phyloP scores from a whole-genome alignment of 2,797 vertebrate species.

The Neosalanx taihuensis region DNA sequence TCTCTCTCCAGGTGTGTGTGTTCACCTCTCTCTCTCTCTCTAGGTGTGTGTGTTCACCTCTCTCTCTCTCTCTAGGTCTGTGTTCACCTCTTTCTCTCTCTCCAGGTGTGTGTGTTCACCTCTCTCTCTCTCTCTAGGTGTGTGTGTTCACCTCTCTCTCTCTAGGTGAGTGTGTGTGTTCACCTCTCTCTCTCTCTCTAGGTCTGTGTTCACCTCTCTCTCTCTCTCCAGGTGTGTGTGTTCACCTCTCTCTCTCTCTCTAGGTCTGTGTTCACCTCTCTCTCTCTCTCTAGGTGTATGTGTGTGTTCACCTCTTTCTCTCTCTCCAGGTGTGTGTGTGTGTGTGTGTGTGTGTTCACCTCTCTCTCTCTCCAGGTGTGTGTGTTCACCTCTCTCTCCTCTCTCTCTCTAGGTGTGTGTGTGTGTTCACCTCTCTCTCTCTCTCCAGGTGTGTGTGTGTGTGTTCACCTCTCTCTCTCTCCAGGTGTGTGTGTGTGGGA shows the following conservation, averaged over 20 bases:
- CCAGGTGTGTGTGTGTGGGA: slow-evolving; percentile 65
- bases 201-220: background rate
- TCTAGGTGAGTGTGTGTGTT: background rate
- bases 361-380: background rate
- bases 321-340: background rate
- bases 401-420: slow-evolving; percentile 49
- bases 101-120: too few relatives aligned
- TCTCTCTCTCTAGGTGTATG: background rate
- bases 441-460: background rate
- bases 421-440: background rate
- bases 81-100: too few relatives aligned
- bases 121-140: too few relatives aligned
- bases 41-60: too few relatives aligned
- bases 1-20: too few relatives aligned
- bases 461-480: background rate
- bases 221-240: background rate
- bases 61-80: too few relatives aligned
- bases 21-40: too few relatives aligned
- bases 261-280: background rate
- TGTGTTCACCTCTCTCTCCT: slow-evolving; percentile 65
- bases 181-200: too few relatives aligned
- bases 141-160: too few relatives aligned
- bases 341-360: background rate
- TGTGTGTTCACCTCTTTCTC: background rate
- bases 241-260: background rate